phyloP scores from a whole-genome alignment of 23 tunicate species.

The Styela clava region DNA sequence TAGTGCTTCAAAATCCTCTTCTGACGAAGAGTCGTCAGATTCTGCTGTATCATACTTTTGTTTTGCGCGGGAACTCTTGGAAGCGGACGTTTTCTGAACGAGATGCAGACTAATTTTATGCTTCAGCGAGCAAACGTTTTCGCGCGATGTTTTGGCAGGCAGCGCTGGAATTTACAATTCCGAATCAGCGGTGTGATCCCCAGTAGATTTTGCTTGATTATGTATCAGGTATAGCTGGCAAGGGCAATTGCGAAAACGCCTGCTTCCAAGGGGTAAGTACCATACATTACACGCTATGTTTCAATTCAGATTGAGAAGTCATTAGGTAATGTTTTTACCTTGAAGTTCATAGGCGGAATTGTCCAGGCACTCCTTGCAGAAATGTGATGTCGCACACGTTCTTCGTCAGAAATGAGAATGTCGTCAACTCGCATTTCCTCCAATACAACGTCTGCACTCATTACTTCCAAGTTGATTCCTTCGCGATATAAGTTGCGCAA shows the following conservation, averaged over 20 bases:
- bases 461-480: slow-evolving; percentile 88
- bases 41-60: slow-evolving; percentile 1
- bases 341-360: slow-evolving; percentile 39
- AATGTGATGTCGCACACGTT: slow-evolving; percentile 35
- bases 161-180: too few relatives aligned
- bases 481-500: slow-evolving; percentile 59
- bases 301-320: not conserved
- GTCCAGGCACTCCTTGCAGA: slow-evolving; percentile 72
- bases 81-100: slow-evolving; percentile 15
- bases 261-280: slow-evolving; percentile 5
- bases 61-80: not conserved
- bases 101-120: not conserved
- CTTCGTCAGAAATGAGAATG: slow-evolving; percentile 57
- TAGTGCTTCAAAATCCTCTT: slow-evolving; percentile 73
- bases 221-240: too few relatives aligned
- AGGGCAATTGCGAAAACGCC: not conserved
- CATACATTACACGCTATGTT: too few relatives aligned
- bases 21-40: slow-evolving; percentile 55
- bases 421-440: slow-evolving; percentile 89
- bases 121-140: too few relatives aligned
- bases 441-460: slow-evolving; percentile 75
- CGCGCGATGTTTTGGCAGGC: too few relatives aligned
- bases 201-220: too few relatives aligned
- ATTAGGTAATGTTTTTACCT: slow-evolving; percentile 10
- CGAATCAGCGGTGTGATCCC: too few relatives aligned